Base-by-base conservation (phyloP, 2,888 invertebrate genomes). In the Ormyrus nitidulus region DNA sequence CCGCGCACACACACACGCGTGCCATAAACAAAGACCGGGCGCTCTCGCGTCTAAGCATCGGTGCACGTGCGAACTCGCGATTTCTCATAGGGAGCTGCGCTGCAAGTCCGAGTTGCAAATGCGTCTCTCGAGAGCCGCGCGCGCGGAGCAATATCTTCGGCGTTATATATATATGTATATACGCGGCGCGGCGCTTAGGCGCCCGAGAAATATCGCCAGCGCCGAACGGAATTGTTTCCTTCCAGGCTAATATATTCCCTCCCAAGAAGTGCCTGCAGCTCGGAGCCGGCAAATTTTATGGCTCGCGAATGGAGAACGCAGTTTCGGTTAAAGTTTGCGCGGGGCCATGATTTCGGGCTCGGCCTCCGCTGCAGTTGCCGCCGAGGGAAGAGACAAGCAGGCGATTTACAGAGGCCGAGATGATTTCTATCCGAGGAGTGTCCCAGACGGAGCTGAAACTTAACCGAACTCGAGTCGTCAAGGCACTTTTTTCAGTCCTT, bases 201-300 rank as follows among this genome's bases (percentile, higher is more conserved):
- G 34, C n/a, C 34, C 49, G 72, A 76, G 76, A 80, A 72, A 80
- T 77, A 77, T 80, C 49, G 76, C 72, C 48, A 51, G 65, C 62
- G 34, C 54, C 72, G 51, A 68, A 58, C 70, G 56, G 76, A 76
- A 80, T 72, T 80, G 80, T 80, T 77, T 76, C 68, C 80, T 80
- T 68, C 76, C 58, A 8, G 61, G 68, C 62, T 56, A 62, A 80
- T 72, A 77, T 72, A 80, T 80, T 61, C 44, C n/a, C 58, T n/a
- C 11, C 56, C 8, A 34, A 34, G 34, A 34, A 34, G 34, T 34
- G 34, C 10, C 8, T 51, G 7, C 48, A 4, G 48, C n/a, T 8
- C 13, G n/a, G 48, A 44, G 54, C 34, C 34, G 46, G 61, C 7
- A 69, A 34, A 65, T 77, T 77, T 77, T 77, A 71, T 66, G 71